Percentiles rank a stretch among this genome's conserved stretches.
phyloP scores from a whole-genome alignment of 2,113 vertebrate genomes.

The Otus sunia region DNA sequence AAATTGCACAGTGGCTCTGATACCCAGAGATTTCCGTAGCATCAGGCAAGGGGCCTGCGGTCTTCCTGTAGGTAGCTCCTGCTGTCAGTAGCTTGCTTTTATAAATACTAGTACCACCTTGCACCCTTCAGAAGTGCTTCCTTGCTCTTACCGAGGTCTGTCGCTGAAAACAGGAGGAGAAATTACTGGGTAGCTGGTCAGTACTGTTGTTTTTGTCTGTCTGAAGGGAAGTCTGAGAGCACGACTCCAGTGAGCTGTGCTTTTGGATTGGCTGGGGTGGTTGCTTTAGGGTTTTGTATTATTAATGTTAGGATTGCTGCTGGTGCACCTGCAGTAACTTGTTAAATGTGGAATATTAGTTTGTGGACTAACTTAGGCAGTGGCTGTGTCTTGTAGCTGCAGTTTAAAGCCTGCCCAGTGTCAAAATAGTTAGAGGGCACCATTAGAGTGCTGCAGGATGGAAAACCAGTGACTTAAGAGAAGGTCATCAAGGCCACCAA shows the following conservation, averaged over 20 bases:
- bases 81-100: neutral
- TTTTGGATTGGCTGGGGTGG: neutral
- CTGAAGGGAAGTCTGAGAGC: neutral
- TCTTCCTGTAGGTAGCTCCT: neutral
- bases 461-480: neutral
- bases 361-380: neutral
- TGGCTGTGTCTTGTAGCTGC: neutral
- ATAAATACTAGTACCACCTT: neutral
- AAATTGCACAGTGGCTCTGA: neutral
- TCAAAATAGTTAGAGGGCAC: neutral
- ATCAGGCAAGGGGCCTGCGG: neutral
- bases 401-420: neutral
- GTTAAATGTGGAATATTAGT: neutral
- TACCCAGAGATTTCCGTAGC: neutral
- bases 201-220: neutral
- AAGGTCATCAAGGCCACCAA: neutral
- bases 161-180: neutral
- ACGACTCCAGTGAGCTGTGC: neutral
- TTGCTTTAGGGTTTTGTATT: neutral
- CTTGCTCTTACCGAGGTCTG: neutral
- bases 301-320: neutral
- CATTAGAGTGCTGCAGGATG: neutral
- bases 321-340: neutral
- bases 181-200: neutral
- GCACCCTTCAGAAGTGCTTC: neutral